Evolutionary conservation across 2,797 vertebrate genomes (phyloP).

Genomic region (Tapera naevia): DNA sequence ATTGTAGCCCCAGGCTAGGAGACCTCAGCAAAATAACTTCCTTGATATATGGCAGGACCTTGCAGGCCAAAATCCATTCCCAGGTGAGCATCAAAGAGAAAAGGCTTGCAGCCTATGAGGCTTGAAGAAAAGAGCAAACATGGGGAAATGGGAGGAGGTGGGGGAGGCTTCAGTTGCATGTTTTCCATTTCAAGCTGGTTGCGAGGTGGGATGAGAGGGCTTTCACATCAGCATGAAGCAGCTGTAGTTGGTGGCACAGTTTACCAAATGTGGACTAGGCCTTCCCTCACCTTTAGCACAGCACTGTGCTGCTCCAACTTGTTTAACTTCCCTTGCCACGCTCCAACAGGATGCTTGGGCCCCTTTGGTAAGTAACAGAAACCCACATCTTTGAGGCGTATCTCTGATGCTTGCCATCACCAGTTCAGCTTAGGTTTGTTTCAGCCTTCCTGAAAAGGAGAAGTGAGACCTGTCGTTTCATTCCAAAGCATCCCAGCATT

Average conservation of each 20-base stretch:
- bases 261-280: neutral
- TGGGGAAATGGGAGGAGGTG: neutral
- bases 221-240: neutral
- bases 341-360: neutral
- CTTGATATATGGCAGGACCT: fast-evolving
- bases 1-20: neutral
- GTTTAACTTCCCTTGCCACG: neutral
- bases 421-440: neutral
- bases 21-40: neutral
- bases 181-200: neutral
- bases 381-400: neutral
- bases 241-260: neutral
- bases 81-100: neutral
- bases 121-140: neutral
- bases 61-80: neutral
- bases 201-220: too few relatives aligned
- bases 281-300: neutral
- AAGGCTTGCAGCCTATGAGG: neutral
- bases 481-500: neutral
- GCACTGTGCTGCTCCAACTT: neutral
- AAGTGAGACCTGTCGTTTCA: neutral
- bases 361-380: neutral
- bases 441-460: neutral
- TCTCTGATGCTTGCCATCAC: neutral
- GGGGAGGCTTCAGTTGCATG: neutral